phyloP scores from a whole-genome alignment of 2,113 vertebrate species.

The Gobius niger region DNA sequence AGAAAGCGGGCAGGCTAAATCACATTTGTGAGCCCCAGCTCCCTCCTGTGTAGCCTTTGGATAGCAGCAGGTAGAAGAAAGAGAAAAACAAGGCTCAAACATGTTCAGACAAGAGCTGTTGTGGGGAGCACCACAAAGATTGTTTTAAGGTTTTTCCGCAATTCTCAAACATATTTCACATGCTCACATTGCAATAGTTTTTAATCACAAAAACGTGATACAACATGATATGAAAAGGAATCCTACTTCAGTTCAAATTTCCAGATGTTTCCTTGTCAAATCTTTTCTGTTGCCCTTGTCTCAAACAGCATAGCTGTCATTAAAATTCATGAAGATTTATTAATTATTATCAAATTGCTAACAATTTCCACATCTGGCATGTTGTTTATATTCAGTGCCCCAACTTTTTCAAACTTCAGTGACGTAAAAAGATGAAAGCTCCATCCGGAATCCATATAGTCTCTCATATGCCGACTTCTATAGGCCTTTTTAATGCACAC shows the following conservation, averaged over 20 bases:
- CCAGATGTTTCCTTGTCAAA: no score
- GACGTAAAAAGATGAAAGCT: conserved; percentile 51
- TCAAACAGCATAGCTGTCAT: no score
- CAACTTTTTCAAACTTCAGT: conserved; percentile 24
- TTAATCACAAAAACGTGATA: conserved; percentile 17
- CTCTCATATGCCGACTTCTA: conserved; percentile 9
- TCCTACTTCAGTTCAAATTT: no score
- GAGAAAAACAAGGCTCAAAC: conserved; percentile 45
- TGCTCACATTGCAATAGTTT: no score
- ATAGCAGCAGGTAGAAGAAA: conserved; percentile 52
- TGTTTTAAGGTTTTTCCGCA: no score
- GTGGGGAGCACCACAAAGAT: no score
- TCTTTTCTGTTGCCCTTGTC: no score
- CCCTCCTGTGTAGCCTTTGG: conserved; percentile 32
- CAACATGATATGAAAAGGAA: no score
- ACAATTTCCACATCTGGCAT: not conserved
- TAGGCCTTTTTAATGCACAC: conserved; percentile 12
- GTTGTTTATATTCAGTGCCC: not conserved
- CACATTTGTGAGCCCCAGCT: conserved; percentile 22
- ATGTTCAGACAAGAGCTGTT: not conserved
- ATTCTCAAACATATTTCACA: no score
- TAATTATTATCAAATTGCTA: not conserved
- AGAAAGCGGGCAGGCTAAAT: conserved; percentile 43
- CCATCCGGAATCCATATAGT: conserved; percentile 47
- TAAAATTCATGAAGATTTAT: no score